Conservation (phyloP, 2,113 vertebrate species). For the Ovis aries region ARS-UI_Ramb_v3.0 NC_056054.1:275738501-275739000, state of each 20-base stretch:
- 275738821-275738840: not conserved
- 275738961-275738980: not conserved
- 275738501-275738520: not conserved
- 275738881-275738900: not conserved
- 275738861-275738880: not conserved
- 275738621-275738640: not conserved
- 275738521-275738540: not conserved
- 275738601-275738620: not conserved
- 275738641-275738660: not conserved
- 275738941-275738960: not conserved
- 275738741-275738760: not conserved
- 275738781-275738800: not conserved
- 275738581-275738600: not conserved
- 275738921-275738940: not conserved
- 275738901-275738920: not conserved
- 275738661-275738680: not conserved
- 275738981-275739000: constrained; percentile 20
- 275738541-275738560: not conserved
- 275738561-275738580: not conserved
- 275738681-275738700: not conserved
- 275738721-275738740: not conserved
- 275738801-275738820: not conserved
- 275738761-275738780: not conserved
- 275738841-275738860: not conserved
- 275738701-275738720: not conserved